Evolutionary conservation across 2,797 vertebrate species (phyloP).

Genomic region (Fringilla coelebs): DNA sequence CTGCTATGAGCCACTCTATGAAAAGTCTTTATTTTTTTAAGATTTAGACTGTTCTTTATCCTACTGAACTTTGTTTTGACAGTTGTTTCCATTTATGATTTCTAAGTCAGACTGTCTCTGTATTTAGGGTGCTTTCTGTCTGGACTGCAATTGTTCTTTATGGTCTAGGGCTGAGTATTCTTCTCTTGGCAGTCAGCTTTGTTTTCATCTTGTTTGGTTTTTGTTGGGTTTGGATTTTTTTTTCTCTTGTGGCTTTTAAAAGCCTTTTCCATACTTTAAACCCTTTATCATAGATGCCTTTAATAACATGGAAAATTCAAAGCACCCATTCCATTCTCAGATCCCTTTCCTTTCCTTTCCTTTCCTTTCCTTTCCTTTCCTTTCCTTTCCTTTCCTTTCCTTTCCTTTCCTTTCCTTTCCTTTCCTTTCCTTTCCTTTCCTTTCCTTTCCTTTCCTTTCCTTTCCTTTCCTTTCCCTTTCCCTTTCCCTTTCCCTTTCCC

Average conservation of each 20-base stretch:
- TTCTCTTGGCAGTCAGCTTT: not conserved
- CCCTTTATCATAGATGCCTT: not conserved
- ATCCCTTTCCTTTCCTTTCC: too few relatives aligned
- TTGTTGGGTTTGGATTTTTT: not conserved
- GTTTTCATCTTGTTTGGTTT: not conserved
- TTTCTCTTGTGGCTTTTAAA: rapidly evolving
- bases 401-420: too few relatives aligned
- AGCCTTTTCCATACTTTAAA: not conserved
- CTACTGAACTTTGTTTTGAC: not conserved
- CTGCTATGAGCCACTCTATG: not conserved
- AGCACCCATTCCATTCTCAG: not conserved
- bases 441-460: too few relatives aligned
- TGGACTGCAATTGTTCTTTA: not conserved
- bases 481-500: too few relatives aligned
- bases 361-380: too few relatives aligned
- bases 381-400: too few relatives aligned
- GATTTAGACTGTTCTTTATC: not conserved
- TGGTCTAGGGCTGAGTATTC: not conserved
- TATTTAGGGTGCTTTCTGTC: not conserved
- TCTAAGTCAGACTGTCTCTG: not conserved
- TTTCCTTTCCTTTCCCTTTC: too few relatives aligned
- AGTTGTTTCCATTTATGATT: not conserved
- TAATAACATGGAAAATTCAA: not conserved
- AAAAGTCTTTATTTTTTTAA: not conserved
- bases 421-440: too few relatives aligned